Conservation (phyloP, 2,797 vertebrate genomes). For the Scyliorhinus canicula region DNA sequence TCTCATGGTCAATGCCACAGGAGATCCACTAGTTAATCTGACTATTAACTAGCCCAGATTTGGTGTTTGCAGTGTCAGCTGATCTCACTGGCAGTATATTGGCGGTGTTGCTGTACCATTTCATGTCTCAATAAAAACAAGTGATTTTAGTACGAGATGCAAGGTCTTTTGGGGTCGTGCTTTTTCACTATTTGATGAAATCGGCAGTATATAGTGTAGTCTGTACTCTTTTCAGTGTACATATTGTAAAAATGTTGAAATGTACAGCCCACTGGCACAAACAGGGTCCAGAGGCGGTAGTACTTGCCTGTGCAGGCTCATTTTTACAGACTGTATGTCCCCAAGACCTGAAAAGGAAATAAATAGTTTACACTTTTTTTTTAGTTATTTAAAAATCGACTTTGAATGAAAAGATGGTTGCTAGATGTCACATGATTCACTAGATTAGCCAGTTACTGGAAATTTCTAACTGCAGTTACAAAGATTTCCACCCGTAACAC, state of each 20-base stretch:
- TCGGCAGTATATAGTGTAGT: neutral
- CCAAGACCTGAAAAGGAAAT: too few relatives aligned
- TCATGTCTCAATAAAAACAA: neutral
- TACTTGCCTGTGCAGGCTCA: neutral
- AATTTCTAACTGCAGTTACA: too few relatives aligned
- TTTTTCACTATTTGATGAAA: neutral
- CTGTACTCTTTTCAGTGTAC: neutral
- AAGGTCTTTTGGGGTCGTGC: neutral
- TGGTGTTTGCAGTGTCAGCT: neutral
- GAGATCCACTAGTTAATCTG: neutral
- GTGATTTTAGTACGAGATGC: neutral
- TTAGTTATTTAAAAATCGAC: too few relatives aligned
- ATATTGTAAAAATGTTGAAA: neutral
- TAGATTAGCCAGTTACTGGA: too few relatives aligned
- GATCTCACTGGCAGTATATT: neutral
- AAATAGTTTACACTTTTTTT: too few relatives aligned
- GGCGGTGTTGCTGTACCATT: neutral
- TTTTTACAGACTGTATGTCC: too few relatives aligned
- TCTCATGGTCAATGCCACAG: neutral
- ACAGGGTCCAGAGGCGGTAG: neutral
- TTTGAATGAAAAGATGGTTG: too few relatives aligned
- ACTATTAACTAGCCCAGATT: neutral
- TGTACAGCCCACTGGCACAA: neutral
- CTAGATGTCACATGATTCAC: too few relatives aligned
- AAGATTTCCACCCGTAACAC: too few relatives aligned